These are phyloP conservation scores for Tragopan temminckii DNA, from an alignment of 2,797 vertebrate species.

Conservation along the genomic window DNA sequence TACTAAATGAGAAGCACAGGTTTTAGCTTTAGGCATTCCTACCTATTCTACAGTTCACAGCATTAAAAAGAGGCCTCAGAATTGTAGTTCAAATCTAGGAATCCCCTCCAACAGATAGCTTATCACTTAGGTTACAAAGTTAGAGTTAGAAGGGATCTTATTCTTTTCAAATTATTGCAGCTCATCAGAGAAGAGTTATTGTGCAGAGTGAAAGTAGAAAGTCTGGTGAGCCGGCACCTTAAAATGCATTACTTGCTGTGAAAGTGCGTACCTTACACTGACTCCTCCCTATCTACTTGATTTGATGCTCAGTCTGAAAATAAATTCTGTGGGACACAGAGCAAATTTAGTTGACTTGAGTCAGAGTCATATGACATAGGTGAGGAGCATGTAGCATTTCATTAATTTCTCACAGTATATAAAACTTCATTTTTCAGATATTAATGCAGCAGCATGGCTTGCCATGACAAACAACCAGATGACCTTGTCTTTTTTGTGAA, in stretches of 20 bases:
- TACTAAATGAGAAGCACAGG: background rate
- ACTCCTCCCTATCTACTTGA: background rate
- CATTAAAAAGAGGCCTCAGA: background rate
- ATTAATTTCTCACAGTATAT: background rate
- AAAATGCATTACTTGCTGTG: background rate
- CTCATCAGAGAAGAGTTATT: background rate
- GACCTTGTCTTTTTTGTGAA: constrained; percentile 76
- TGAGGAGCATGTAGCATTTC: background rate
- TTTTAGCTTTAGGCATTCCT: background rate
- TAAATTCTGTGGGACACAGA: background rate
- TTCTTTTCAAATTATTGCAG: background rate
- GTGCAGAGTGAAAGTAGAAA: background rate
- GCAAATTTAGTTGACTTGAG: background rate
- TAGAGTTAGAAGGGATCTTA: background rate
- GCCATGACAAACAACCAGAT: background rate
- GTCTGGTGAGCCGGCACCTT: background rate
- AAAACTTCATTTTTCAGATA: background rate
- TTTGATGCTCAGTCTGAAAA: background rate
- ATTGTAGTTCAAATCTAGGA: background rate
- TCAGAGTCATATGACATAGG: background rate
- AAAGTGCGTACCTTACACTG: background rate
- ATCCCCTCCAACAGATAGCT: background rate
- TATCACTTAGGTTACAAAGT: background rate
- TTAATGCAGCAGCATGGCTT: constrained; percentile 2
- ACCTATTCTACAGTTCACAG: background rate